Base-by-base conservation (phyloP, 2,888 invertebrate species). In the Lymantria monacha region DNA sequence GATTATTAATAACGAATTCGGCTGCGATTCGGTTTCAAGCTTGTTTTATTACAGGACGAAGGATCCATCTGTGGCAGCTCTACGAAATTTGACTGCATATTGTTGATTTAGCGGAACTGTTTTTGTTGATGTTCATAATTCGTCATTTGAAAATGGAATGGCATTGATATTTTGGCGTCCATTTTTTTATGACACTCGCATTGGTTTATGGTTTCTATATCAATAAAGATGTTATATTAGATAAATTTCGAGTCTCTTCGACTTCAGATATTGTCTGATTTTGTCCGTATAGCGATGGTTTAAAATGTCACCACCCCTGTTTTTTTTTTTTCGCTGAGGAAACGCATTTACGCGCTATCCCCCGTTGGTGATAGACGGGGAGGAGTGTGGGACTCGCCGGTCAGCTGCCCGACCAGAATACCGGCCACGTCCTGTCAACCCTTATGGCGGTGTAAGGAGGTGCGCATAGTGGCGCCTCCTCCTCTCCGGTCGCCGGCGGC, bases 1-100 rank as follows among this genome's bases (percentile, higher is more conserved):
- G 81, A 87, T 89, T 89, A 89, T 88, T 89, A 88, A 89, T 88
- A 89, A 87, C 82, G 81, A 87, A 83, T 81, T 83, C 73, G 75
- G 69, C 69, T 67, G 78, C 80, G 79, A 81, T 81, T 81, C 71
- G 83, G 85, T 87, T 87, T 83, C 82, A 75, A 71, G 76, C 78
- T 77, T 76, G 73, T 79, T 83, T 83, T 83, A 82, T 80, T 79
- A 74, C 77, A 76, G 75, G 72, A 74, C 73, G 76, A 75, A 78
- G 78, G 76, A 75, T 80, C 81, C 89, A 89, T 87, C 78, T 88
- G 88, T 76, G 83, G 62, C 75, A 80, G 70, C 82, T 85, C 82
- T 83, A 80, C 73, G 74, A 76, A 78, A 76, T 75, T 74, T 74
- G 71, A 75, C 73, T 80, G 71, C 60, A 67, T 59, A 80, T 78